Evolutionary conservation across 2,888 invertebrate species (phyloP).

Genomic region (Catotricha subobsoleta): DNA sequence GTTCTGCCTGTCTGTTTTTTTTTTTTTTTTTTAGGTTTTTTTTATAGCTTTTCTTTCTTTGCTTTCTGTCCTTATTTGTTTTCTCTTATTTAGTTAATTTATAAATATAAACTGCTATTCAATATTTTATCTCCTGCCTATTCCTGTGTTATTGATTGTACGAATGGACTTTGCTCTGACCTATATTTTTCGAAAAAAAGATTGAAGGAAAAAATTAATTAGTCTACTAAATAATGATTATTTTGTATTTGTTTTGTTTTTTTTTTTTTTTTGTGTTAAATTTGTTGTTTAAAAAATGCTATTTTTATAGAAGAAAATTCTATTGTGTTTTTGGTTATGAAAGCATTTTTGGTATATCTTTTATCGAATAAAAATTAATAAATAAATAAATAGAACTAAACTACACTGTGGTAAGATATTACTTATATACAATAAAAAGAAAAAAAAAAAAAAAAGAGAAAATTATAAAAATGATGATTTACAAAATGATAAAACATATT

Average conservation of each 20-base stretch:
- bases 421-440: no score
- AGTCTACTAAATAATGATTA: slow-evolving; percentile 1
- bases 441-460: no score
- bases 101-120: no score
- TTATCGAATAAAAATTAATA: no score
- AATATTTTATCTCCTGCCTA: slow-evolving; percentile 4
- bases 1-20: not conserved
- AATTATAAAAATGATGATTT: no score
- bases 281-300: not conserved
- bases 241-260: not conserved
- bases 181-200: slow-evolving; percentile 7
- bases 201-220: slow-evolving; percentile 6
- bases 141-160: slow-evolving; percentile 5
- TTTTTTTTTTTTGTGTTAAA: not conserved
- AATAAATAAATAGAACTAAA: no score
- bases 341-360: no score
- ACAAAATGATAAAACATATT: no score
- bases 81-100: not conserved
- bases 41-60: slow-evolving; percentile 2
- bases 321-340: no score
- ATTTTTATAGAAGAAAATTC: not conserved
- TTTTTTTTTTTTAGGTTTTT: not conserved
- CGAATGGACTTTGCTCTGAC: slow-evolving; percentile 7
- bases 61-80: not conserved
- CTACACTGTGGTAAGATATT: no score